Evolutionary conservation across 2,113 vertebrate genomes (phyloP).

Genomic region (Nyctereutes procyonoides): DNA sequence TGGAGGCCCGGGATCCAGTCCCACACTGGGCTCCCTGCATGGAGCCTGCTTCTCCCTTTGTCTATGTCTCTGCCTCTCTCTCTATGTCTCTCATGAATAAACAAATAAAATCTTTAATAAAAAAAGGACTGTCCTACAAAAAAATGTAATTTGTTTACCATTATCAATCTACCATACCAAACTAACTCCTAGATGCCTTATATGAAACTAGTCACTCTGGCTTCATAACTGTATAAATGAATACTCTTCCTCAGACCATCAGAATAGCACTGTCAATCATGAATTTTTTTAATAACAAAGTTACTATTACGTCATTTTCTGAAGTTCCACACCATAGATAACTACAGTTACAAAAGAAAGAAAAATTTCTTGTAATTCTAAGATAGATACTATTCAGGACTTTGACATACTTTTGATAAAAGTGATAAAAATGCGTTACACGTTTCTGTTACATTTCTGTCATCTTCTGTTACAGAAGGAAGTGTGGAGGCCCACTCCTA

Average conservation of each 20-base stretch:
- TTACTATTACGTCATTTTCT: neutral
- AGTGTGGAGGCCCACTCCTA: constrained; percentile 75
- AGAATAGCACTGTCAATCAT: neutral
- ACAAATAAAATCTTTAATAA: too few species aligned
- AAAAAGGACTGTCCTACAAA: neutral
- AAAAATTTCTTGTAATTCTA: neutral
- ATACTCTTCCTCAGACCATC: neutral
- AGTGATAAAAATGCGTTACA: neutral
- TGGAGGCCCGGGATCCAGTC: too few species aligned
- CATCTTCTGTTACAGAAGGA: neutral
- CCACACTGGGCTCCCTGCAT: too few species aligned
- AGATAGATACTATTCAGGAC: neutral
- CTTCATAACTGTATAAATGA: neutral
- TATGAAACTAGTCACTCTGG: neutral
- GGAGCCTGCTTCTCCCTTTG: too few species aligned
- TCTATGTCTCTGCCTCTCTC: too few species aligned
- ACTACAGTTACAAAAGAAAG: neutral
- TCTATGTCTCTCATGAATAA: too few species aligned
- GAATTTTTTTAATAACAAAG: neutral
- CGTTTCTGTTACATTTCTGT: neutral
- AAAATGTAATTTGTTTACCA: neutral
- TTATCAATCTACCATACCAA: neutral
- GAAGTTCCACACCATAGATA: neutral
- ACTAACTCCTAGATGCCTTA: neutral
- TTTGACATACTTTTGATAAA: neutral